Percentiles rank a stretch among this genome's conserved stretches.
phyloP scores from a whole-genome alignment of 2,113 vertebrate genomes.

The Syngnathoides biaculeatus region DNA sequence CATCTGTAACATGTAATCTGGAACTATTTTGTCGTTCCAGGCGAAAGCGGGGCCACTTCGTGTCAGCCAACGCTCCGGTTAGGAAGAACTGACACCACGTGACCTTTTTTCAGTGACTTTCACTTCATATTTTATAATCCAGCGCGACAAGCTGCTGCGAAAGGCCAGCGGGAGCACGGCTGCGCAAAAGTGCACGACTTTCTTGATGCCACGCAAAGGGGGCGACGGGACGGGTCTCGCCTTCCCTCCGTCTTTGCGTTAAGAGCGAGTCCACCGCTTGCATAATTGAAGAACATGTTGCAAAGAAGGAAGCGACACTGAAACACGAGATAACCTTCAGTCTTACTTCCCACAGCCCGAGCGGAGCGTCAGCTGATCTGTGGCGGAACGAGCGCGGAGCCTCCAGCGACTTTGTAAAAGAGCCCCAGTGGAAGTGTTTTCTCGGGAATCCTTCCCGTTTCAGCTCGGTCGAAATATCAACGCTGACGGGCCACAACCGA shows the following conservation, averaged over 20 bases:
- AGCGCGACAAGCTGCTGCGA: slow-evolving; percentile 15
- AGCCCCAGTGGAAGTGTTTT: neutral
- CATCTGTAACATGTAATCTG: neutral
- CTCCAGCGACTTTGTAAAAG: slow-evolving; percentile 6
- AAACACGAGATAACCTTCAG: slow-evolving; percentile 58
- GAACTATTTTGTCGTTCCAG: slow-evolving; percentile 24
- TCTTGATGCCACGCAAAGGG: neutral
- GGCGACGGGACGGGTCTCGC: slow-evolving; percentile 8
- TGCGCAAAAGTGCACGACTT: slow-evolving; percentile 1
- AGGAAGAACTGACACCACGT: slow-evolving; percentile 32
- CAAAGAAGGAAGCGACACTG: slow-evolving; percentile 49
- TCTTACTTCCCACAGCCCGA: slow-evolving; percentile 37
- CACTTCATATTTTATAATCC: slow-evolving; percentile 34
- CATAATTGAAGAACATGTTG: slow-evolving; percentile 61
- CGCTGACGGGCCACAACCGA: neutral
- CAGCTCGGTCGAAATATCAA: neutral
- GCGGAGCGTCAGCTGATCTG: slow-evolving; percentile 49
- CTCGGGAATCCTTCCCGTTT: neutral
- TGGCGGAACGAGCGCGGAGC: slow-evolving; percentile 3
- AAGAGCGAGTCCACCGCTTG: slow-evolving; percentile 40
- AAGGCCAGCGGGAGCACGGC: slow-evolving; percentile 1
- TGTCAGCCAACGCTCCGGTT: slow-evolving; percentile 21
- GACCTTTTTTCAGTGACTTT: slow-evolving; percentile 33
- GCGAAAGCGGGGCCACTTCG: slow-evolving; percentile 18
- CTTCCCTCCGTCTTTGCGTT: slow-evolving; percentile 42